Conservation (phyloP, 37 sponge, comb jelly and placozoan species). For the Haliclona indistincta region DNA sequence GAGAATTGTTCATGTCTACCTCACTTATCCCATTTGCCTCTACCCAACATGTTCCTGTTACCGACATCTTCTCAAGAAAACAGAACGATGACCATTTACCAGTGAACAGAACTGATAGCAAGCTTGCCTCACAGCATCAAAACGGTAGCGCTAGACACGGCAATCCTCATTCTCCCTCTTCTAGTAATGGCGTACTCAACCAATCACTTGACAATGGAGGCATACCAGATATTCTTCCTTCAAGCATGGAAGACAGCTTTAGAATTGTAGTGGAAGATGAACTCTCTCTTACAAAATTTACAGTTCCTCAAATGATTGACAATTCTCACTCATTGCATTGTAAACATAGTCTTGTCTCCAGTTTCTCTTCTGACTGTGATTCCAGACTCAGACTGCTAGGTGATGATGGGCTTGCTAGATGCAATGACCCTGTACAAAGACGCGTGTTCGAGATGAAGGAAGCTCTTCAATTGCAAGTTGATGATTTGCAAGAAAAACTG, state of each 20-base stretch:
- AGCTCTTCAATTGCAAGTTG: neutral
- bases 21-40: too few relatives aligned
- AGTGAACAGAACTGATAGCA: too few relatives aligned
- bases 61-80: too few relatives aligned
- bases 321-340: neutral
- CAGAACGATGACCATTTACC: too few relatives aligned
- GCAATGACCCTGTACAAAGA: slow-evolving; percentile 32
- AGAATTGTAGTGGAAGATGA: neutral
- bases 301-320: neutral
- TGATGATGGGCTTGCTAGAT: slow-evolving; percentile 46
- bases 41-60: too few relatives aligned
- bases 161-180: too few relatives aligned
- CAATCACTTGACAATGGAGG: too few relatives aligned
- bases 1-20: too few relatives aligned
- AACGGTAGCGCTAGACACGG: too few relatives aligned
- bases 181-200: too few relatives aligned
- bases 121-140: too few relatives aligned
- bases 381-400: slow-evolving; percentile 10
- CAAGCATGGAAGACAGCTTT: slow-evolving; percentile 8
- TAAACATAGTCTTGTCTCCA: neutral
- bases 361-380: slow-evolving; percentile 3
- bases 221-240: neutral
- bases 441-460: slow-evolving; percentile 14
- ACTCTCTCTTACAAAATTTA: neutral
- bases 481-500: slow-evolving; percentile 7